Base-by-base conservation (phyloP, 2,888 invertebrate species). In the Hirtodrosophila alboralis region DNA sequence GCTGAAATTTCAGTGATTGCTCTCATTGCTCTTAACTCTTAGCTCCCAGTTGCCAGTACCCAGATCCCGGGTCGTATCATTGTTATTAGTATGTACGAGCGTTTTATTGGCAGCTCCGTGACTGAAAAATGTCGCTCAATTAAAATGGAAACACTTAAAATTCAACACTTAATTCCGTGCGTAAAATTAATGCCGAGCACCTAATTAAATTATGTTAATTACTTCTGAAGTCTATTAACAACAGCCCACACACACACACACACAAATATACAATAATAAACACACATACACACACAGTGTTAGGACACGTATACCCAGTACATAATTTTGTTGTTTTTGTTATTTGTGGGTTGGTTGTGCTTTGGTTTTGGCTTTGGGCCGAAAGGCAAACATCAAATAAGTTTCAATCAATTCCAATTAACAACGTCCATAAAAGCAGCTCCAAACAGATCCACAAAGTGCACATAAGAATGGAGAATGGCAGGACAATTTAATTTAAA, bases 101-200 rank as follows among this genome's bases (percentile, higher is more conserved):
- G 58, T 73, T 73, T 73, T 71, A 73, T 73, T 75, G 69, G 70
- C 69, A 43, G 54, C 48, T 64, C 60, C 76, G 70, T 64, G 73
- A 68, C 73, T 64, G 58, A 81, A 80, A 81, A 77, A 76, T 86
- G 80, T 75, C 66, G 78, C 81, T 84, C 84, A 86, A 80, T 86
- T 86, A 86, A 86, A 81, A 81, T 75, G 84, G 62, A 80, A 68
- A 81, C 86, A 81, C 86, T 81, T 81, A 81, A 81, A 81, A 81
- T 80, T 81, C 81, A 81, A 81, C 81, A 81, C 84, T 81, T 86
- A 84, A 81, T 84, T 84, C 81, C 72, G 86, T 86, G 86, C 86
- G 86, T 81, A 77, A 81, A 86, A 86, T 86, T 84, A 81, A 81
- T 86, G 86, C 86, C 86, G 69, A 84, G 84, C 86, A 81, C 86